Evolutionary conservation across 1,140 invertebrate species (phyloP).

Genomic region (Lepidurus couesii): DNA sequence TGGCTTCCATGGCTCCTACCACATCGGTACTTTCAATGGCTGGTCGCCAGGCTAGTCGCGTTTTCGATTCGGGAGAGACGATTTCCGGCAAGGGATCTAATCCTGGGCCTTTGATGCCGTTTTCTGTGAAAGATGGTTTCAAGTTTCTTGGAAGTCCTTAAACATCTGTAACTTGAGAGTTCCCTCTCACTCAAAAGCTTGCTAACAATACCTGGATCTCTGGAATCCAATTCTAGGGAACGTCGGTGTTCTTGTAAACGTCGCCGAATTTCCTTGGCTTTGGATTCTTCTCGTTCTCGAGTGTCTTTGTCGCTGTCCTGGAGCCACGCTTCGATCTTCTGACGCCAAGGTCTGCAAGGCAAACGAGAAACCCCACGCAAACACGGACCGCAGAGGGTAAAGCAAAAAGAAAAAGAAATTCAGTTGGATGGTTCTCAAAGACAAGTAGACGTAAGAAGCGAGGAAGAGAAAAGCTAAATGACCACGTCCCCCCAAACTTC

Average conservation of each 20-base stretch:
- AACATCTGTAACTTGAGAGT: not conserved
- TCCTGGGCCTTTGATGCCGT: constrained; percentile 23
- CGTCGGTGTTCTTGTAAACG: constrained; percentile 56
- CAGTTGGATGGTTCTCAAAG: not conserved
- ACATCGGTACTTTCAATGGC: constrained; percentile 75
- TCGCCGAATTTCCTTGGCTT: constrained; percentile 56
- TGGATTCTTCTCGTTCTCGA: constrained; percentile 35
- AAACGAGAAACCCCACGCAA: constrained; percentile 35
- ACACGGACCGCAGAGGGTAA: not conserved
- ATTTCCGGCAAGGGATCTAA: constrained; percentile 38
- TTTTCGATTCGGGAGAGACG: constrained; percentile 48
- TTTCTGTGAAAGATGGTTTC: not conserved
- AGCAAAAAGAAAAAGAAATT: not conserved
- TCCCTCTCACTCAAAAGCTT: not conserved
- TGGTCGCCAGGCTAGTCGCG: constrained; percentile 62
- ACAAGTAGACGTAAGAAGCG: not conserved
- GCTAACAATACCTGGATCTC: not conserved
- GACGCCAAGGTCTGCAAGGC: constrained; percentile 62
- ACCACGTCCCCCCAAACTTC: constrained; percentile 9
- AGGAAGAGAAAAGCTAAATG: not conserved
- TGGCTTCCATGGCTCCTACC: constrained; percentile 73
- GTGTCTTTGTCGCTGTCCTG: constrained; percentile 64
- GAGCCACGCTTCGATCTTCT: constrained; percentile 86
- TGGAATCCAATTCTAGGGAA: not conserved
- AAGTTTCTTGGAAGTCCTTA: not conserved